These are phyloP conservation scores for Tetragnatha versicolor DNA, from an alignment of 1,140 invertebrate species.

Conservation along the genomic window DNA sequence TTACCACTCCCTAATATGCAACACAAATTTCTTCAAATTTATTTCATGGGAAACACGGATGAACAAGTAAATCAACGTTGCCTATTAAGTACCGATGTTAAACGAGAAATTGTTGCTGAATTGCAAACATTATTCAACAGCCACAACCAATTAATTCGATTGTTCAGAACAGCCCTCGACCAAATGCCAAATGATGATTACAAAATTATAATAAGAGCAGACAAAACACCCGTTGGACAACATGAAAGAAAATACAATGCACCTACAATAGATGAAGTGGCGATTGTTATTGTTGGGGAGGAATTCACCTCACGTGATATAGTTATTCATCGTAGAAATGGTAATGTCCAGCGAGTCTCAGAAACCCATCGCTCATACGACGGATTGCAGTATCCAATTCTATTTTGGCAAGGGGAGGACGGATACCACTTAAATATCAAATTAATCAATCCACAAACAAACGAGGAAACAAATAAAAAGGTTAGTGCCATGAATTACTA, in stretches of 20 bases:
- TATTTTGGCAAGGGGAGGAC: conserved; percentile 64
- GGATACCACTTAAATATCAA: conserved; percentile 54
- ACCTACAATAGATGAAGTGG: conserved; percentile 31
- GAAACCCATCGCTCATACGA: conserved; percentile 44
- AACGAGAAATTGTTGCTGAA: conserved; percentile 5
- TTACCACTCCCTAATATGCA: conserved; percentile 16
- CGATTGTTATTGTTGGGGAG: conserved; percentile 38
- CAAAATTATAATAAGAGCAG: conserved; percentile 59
- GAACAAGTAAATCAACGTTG: conserved; percentile 30
- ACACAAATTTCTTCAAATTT: conserved; percentile 16
- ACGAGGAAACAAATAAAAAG: not conserved
- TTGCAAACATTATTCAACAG: conserved; percentile 38
- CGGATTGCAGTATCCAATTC: conserved; percentile 32
- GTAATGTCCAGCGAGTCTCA: conserved; percentile 34
- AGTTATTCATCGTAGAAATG: conserved; percentile 51
- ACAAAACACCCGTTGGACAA: conserved; percentile 62
- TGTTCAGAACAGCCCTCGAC: conserved; percentile 56
- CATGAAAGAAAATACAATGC: conserved; percentile 64
- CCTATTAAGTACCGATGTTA: not conserved
- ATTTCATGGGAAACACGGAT: conserved; percentile 57
- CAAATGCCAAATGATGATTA: conserved; percentile 48
- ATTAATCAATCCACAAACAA: conserved; percentile 18
- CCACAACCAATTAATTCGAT: conserved; percentile 45
- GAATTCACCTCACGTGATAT: conserved; percentile 31
- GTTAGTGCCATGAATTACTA: conserved; percentile 13